Conservation (phyloP, 2,888 invertebrate species). For the Mythimna albipuncta region DNA sequence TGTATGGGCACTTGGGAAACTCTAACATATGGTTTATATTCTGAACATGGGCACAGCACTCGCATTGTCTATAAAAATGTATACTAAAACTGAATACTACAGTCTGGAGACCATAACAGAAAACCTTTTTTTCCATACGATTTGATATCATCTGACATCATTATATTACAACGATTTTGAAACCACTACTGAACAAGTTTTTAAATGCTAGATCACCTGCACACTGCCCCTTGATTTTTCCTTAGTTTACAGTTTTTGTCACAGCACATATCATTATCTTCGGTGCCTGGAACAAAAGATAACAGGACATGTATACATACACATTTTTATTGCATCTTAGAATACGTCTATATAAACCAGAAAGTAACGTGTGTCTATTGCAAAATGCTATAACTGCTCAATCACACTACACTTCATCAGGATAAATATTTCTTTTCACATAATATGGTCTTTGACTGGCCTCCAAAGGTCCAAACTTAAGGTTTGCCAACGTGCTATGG, state of each 20-base stretch:
- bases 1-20: too few relatives aligned
- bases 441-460: neutral
- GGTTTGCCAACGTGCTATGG: too few relatives aligned
- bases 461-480: too few relatives aligned
- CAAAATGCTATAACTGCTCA: neutral
- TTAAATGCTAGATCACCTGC: slow-evolving; percentile 91
- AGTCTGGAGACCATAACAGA: too few relatives aligned
- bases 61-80: too few relatives aligned
- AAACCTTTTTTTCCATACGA: too few relatives aligned
- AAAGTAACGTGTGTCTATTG: neutral
- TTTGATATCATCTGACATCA: too few relatives aligned
- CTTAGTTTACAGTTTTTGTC: slow-evolving; percentile 97
- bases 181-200: too few relatives aligned
- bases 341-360: neutral
- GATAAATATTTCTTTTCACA: neutral
- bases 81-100: too few relatives aligned
- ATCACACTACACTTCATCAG: neutral
- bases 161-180: too few relatives aligned
- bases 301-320: neutral
- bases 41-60: too few relatives aligned
- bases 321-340: neutral
- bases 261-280: slow-evolving; percentile 98
- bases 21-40: too few relatives aligned
- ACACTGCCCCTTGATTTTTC: slow-evolving; percentile 95
- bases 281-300: slow-evolving; percentile 89